These are phyloP conservation scores for Apis dorsata DNA, from an alignment of 1,140 invertebrate species.

Conservation along the genomic window DNA sequence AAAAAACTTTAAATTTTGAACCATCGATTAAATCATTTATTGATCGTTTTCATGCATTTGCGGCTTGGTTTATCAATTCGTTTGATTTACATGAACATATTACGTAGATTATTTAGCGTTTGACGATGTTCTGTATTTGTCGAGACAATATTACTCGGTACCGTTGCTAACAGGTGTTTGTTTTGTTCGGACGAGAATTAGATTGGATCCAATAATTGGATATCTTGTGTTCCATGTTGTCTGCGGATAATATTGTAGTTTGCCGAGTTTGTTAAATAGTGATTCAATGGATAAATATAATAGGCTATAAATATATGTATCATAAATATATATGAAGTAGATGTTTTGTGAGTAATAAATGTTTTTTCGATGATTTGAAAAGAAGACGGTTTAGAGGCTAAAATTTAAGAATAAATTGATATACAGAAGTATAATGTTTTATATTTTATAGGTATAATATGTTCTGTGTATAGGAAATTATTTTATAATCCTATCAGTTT, in stretches of 20 bases:
- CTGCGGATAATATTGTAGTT: slow-evolving; percentile 17
- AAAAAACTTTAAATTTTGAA: neutral
- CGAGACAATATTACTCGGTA: slow-evolving; percentile 8
- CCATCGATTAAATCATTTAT: neutral
- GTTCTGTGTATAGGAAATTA: no score
- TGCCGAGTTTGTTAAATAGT: neutral
- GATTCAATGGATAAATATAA: neutral
- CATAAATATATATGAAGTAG: neutral
- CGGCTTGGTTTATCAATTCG: neutral
- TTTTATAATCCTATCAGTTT: no score
- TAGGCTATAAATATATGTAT: neutral
- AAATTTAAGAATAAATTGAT: no score
- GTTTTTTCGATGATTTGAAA: neutral
- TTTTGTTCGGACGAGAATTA: slow-evolving; percentile 30
- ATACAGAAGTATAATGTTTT: no score
- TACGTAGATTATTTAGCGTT: slow-evolving; percentile 26
- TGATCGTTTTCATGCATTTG: neutral
- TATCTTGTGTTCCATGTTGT: slow-evolving; percentile 6
- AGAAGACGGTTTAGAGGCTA: no score
- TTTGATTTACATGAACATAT: neutral
- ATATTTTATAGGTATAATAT: no score
- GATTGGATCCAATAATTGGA: slow-evolving; percentile 23
- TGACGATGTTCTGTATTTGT: neutral
- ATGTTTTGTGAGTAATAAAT: neutral
- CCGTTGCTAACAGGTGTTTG: slow-evolving; percentile 33